Base-by-base conservation (phyloP, 2,113 vertebrate species). In the Muntiacus muntjak region DNA sequence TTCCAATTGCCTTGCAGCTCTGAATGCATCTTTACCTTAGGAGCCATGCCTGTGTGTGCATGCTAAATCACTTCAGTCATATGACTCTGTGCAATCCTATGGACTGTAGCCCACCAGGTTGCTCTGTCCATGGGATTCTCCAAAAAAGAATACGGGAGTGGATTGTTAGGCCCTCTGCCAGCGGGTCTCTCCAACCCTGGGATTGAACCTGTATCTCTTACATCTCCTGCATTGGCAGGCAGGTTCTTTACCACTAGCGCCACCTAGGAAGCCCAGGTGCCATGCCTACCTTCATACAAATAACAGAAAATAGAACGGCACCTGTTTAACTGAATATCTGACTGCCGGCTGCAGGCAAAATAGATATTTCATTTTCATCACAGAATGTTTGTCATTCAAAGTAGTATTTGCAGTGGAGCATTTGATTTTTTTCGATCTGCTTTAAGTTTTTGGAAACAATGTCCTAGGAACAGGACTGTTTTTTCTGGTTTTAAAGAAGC, bases 361-460 rank as follows among this genome's bases (percentile, higher is more conserved):
- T 28, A 33, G 16, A 33, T n/a, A 79, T 93, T 94, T 95, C 60
- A 43, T 89, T 78, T 74, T 71, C 21, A 16, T 87, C 55, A 47
- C n/a, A 52, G 47, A 64, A 87, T 47, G 7, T 86, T 54, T 87
- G 45, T 81, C 43, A 81, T 28, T 96, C 74, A 83, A 78, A 90
- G 45, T 28, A 57, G 60, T 45, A 36, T 55, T 81, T 76, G n/a
- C 52, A 88, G 30, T 60, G 71, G 40, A 23, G 16, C 43, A 64
- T 91, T 89, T 87, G 6, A 67, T 45, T 94, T 92, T 87, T 62
- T 95, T 85, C 45, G 25, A 28, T 10, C 23, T 82, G 21, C 85
- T 92, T 33, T 79, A 67, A 92, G 23, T 93, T 89, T 97, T 91
- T 86, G n/a, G 47, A 93, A 92, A 74, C n/a, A 62, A 12, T 67